Base-by-base conservation (phyloP, 2,797 vertebrate genomes). In the Clarias fuscus region DNA sequence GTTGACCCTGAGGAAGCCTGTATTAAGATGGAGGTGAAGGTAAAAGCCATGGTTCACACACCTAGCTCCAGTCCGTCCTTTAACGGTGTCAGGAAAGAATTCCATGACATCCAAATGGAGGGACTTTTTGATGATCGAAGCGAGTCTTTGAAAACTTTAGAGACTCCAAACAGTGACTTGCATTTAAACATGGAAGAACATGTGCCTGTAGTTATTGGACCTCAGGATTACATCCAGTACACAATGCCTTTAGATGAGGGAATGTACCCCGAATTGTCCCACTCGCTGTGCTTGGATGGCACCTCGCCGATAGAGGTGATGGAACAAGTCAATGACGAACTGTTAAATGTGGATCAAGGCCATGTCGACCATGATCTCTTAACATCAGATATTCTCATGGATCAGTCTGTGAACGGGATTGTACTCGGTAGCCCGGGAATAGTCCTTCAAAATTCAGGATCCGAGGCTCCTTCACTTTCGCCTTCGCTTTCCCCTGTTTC, bases 241-340 rank as follows among this genome's bases (percentile, higher is more conserved):
- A 98, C 98, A 92, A 98, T 99, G 97, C 98, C 98, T 99, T 99
- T 99, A 97, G 97, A 98, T 94, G 97, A 98, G 94, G 97, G 97
- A 97, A 96, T 98, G 96, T 99, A 96, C 95, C 96, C 97, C 78
- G 97, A 98, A 93, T 97, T 97, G 89, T 95, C 97, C 83, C 97
- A 96, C 93, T 94, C 95, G 91, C 98, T 95, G 90, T 99, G 97
- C 92, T 94, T 97, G 92, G 97, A 99, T 92, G 93, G 94, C 88
- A 95, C 98, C 87, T 97, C 97, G 59, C 98, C 98, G 89, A 98
- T 99, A 97, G 98, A 99, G 94, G 97, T 98, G 90, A 97, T 95
- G 2, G 95, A 97, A 72, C 97, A 95, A 61, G 93, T 94, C 27
- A 96, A 96, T 48, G 94, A 91, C 68, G 92, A 91, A 86, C 90